Evolutionary conservation across 1,140 invertebrate species (phyloP), one percentile per base, ranked within the genome.

Genomic region (Drosophila mauritiana): DNA sequence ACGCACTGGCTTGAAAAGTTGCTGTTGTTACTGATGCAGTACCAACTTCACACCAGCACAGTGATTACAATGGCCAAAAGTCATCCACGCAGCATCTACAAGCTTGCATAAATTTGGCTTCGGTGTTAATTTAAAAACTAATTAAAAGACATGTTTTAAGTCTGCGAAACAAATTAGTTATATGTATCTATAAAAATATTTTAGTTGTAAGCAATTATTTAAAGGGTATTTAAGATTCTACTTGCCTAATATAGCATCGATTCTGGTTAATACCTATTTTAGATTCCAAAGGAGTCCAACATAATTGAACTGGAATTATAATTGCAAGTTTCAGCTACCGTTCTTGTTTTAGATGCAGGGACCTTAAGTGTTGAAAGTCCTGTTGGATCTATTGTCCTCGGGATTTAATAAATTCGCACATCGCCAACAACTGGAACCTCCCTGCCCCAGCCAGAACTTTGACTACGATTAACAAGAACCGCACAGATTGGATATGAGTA

Each of bases 11-110:
- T 27, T 31, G 42, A 43, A 57, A 40, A 65, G 42, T 37, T 53
- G 46, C 40, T 40, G 22, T 25, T 54, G 22, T 36, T 22, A 17
- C 39, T 17, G 56, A n/a, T 58, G 64, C 25, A 52, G 64, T 68
- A 52, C 43, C 64, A 68, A 57, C 64, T 57, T 70, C 51, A 48
- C 55, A 65, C 49, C 58, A 45, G 57, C 4, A 49, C 56, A 48
- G 49, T 73, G 72, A 84, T 61, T 76, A 79, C 43, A 75, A 61
- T 61, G 43, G 34, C 43, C 43, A 13, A 46, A 42, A 49, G 20
- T 22, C 15, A 17, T 34, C 2, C 46, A 13, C 34, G 54, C 46
- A 76, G 34, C 12, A 11, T 46, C 20, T 46, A n/a, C 1, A 0
- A 46, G 12, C 25, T 13, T 46, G 12, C 22, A 25, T 7, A 6